A percentile compares a stretch with the other conserved stretches of the same genome.
phyloP scores from a whole-genome alignment of 2,797 vertebrate genomes.

The Margarornis squamiger region DNA sequence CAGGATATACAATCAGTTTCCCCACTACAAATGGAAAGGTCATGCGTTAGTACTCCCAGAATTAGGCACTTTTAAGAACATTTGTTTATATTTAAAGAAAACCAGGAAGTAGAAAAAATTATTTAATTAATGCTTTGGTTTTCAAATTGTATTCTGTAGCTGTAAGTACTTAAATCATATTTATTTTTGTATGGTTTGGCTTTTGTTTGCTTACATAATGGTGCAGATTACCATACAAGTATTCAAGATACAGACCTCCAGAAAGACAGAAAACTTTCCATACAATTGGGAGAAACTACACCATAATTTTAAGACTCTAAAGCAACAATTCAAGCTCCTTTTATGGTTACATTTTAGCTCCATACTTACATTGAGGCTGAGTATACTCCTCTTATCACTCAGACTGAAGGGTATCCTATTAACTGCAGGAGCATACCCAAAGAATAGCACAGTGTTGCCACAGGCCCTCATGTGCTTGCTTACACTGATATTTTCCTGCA shows the following conservation, averaged over 20 bases:
- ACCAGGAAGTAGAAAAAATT: neutral
- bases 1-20: neutral
- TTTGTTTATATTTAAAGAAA: neutral
- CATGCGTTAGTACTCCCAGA: neutral
- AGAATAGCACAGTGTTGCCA: fast-evolving
- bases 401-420: neutral
- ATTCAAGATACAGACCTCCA: neutral
- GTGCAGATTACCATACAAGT: fast-evolving
- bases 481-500: neutral
- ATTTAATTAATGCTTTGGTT: neutral
- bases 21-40: neutral
- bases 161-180: neutral
- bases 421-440: neutral
- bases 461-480: neutral
- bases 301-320: neutral
- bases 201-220: neutral
- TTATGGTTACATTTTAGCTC: neutral
- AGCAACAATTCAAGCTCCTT: neutral
- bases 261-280: neutral
- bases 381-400: neutral
- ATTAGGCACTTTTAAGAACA: neutral
- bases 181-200: neutral
- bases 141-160: neutral
- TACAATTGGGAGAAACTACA: neutral
- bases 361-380: neutral